Conservation (phyloP, 2,113 vertebrate genomes). For the Steatornis caripensis region DNA sequence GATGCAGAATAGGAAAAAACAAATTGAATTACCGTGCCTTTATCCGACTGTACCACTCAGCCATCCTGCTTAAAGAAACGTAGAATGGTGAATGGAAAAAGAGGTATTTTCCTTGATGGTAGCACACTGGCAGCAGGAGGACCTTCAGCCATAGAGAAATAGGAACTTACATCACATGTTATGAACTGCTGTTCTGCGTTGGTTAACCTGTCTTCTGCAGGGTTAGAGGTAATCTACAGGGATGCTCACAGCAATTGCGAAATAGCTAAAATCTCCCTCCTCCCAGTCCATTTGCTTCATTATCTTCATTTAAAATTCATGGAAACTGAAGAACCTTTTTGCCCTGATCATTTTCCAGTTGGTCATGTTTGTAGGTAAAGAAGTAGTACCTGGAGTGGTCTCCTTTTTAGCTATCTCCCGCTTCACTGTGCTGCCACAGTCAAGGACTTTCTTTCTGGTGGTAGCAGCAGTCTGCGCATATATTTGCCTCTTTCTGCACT, state of each 20-base stretch:
- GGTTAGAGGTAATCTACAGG: background rate
- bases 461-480: background rate
- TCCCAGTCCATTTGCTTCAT: background rate
- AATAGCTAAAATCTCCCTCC: background rate
- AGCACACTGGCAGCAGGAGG: rapidly evolving
- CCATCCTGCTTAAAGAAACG: background rate
- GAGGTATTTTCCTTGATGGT: background rate
- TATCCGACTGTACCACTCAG: background rate
- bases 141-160: background rate
- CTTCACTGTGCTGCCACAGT: background rate
- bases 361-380: background rate
- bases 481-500: background rate
- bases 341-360: background rate
- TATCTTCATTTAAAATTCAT: background rate
- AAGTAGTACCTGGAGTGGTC: background rate
- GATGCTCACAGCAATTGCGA: background rate
- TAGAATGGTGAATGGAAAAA: background rate
- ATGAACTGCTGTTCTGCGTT: background rate
- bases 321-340: background rate
- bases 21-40: background rate
- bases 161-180: background rate
- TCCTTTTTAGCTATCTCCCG: background rate
- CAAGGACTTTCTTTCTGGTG: background rate
- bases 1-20: background rate
- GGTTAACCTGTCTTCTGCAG: background rate